Conservation (phyloP, 37 sponge, comb jelly and placozoan genomes). For the Tethya wilhelma region DNA sequence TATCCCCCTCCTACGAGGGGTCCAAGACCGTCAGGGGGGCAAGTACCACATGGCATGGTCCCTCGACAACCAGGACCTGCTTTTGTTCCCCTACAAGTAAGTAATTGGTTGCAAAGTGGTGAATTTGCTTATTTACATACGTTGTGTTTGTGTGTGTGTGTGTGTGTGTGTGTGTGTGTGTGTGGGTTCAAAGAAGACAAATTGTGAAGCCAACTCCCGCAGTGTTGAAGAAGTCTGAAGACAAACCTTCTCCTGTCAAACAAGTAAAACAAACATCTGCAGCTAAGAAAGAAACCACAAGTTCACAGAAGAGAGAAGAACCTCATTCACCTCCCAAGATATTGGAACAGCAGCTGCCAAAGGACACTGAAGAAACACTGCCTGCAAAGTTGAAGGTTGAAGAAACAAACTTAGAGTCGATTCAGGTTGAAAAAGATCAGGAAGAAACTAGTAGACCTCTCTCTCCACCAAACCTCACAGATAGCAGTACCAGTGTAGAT, state of each 20-base stretch:
- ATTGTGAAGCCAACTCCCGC: background rate
- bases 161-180: constrained; percentile 11
- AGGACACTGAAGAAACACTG: background rate
- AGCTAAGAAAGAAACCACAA: too few species aligned
- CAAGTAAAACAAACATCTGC: background rate
- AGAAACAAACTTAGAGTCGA: too few species aligned
- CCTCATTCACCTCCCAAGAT: background rate
- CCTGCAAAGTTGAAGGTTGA: too few species aligned
- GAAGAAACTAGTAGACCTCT: background rate
- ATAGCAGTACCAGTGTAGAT: background rate
- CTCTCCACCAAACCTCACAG: background rate
- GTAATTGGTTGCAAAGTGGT: background rate
- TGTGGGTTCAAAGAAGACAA: too few species aligned
- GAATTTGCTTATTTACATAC: background rate
- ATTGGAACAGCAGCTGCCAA: background rate
- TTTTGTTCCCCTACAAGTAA: constrained; percentile 31
- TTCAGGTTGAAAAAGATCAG: too few species aligned
- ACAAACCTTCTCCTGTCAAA: background rate
- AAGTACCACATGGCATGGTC: too few species aligned
- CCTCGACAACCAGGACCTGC: too few species aligned
- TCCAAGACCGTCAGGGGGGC: too few species aligned
- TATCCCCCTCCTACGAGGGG: too few species aligned
- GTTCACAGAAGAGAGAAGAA: background rate
- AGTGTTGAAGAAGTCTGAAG: background rate
- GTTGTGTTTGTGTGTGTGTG: constrained; percentile 1